These are phyloP conservation scores for Polyommatus icarus DNA, from an alignment of 2,888 invertebrate genomes.

Conservation along the genomic window DNA sequence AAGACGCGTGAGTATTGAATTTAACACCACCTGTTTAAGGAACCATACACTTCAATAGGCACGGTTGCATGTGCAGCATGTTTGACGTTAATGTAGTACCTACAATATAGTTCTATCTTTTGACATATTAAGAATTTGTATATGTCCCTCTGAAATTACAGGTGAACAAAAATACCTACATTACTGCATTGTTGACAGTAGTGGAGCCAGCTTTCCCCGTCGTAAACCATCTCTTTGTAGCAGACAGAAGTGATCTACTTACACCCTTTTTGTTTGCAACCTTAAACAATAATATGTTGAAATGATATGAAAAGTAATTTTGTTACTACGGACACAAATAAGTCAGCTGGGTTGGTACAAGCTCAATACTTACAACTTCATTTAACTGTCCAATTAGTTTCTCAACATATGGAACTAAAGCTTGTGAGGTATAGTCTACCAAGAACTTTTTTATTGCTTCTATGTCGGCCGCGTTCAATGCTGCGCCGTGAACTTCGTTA, in stretches of 20 bases:
- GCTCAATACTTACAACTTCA: slow-evolving; percentile 67
- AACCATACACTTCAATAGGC: too few relatives aligned
- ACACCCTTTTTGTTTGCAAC: slow-evolving; percentile 94
- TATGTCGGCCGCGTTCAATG: slow-evolving; percentile 89
- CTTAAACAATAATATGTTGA: slow-evolving; percentile 53
- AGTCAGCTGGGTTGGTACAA: not conserved
- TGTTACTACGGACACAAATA: not conserved
- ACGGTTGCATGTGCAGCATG: too few relatives aligned
- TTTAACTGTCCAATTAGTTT: slow-evolving; percentile 89
- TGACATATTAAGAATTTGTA: too few relatives aligned
- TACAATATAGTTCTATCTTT: too few relatives aligned
- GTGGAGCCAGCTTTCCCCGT: slow-evolving; percentile 91
- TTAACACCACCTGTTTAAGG: not conserved
- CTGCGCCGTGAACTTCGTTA: slow-evolving; percentile 84
- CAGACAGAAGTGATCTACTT: slow-evolving; percentile 94
- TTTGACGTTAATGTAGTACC: too few relatives aligned
- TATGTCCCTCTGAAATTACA: not conserved
- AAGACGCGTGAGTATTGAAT: slow-evolving; percentile 39
- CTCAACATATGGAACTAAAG: slow-evolving; percentile 95
- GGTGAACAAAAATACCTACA: slow-evolving; percentile 79
- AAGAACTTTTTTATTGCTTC: slow-evolving; percentile 92
- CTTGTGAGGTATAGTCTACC: slow-evolving; percentile 91
- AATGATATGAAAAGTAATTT: too few relatives aligned
- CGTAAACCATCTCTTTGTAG: slow-evolving; percentile 97
- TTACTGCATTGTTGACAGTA: slow-evolving; percentile 88